Conservation (phyloP, 1,140 invertebrate species). For the Pseudomyrmex sp. region DNA sequence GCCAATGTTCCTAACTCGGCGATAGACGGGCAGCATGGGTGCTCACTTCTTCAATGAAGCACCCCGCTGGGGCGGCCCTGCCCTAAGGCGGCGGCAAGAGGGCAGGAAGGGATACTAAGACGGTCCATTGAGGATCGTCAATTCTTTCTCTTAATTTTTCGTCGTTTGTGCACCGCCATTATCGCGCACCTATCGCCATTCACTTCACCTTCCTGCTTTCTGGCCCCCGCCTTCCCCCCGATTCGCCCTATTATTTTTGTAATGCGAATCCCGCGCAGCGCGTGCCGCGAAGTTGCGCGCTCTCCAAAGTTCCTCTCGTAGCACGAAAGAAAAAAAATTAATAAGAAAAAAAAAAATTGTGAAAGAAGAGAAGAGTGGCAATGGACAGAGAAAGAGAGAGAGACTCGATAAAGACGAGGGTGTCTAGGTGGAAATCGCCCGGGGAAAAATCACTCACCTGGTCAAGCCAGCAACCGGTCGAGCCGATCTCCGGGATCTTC, state of each 20-base stretch:
- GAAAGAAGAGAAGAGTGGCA: conserved; percentile 49
- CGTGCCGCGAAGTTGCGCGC: conserved; percentile 72
- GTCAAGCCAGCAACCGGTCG: conserved; percentile 19
- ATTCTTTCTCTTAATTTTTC: conserved; percentile 51
- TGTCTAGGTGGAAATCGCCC: conserved; percentile 37
- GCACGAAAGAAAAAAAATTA: conserved; percentile 68
- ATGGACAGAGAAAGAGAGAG: conserved; percentile 15
- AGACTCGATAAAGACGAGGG: conserved; percentile 40
- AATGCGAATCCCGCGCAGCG: conserved; percentile 74
- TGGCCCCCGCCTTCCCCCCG: conserved; percentile 24
- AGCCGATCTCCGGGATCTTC: conserved; percentile 17
- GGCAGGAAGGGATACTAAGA: conserved; percentile 58
- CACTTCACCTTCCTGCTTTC: conserved; percentile 7
- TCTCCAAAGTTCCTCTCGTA: conserved; percentile 79
- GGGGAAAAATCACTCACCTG: conserved; percentile 9
- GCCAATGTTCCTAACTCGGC: conserved; percentile 70
- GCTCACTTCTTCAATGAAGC: conserved; percentile 27
- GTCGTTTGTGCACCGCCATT: conserved; percentile 66
- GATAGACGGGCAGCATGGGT: conserved; percentile 59
- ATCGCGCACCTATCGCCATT: conserved; percentile 30
- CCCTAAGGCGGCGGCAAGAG: conserved; percentile 36
- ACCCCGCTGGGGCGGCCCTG: conserved; percentile 29
- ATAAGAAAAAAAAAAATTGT: conserved; percentile 31
- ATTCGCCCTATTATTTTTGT: conserved; percentile 80
- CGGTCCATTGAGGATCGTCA: conserved; percentile 45